Evolutionary conservation across 1,140 invertebrate species (phyloP), one percentile per base, ranked within the genome.

Genomic region (Cydia amplana): DNA sequence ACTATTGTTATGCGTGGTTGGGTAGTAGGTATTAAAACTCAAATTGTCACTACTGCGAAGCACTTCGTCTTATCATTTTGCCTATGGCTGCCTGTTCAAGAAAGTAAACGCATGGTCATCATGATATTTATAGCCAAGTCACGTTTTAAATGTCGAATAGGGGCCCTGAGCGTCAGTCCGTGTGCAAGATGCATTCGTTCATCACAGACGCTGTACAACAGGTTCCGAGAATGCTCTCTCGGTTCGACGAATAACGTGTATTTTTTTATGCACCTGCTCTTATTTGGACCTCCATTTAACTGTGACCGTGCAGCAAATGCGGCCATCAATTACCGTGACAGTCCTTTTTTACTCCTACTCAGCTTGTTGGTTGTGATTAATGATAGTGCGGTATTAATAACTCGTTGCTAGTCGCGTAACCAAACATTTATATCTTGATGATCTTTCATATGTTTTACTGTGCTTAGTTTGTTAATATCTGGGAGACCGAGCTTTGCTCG

Each of bases 321-420:
- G 75, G 80, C 84, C 84, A 89, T 89, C 87, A 91, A 87, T 91
- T 88, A 86, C 79, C 78, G 78, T 84, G 86, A 85, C 87, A 85
- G 80, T 77, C 75, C 74, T 75, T 80, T 86, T 83, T 86, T 85
- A 74, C 73, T 82, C 46, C 74, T 51, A 73, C 20, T 64, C 74
- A 51, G 51, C 64, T 78, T 75, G 51, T 75, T 78, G 28, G 67
- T 55, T 75, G 60, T 63, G 70, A 76, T 76, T 73, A 76, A 76
- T 76, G 49, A 23, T 49, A 32, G 65, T 43, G 65, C 65, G 32
- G 20, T 70, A 70, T 70, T 70, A 70, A 70, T 70, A 70, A 32
- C n/a, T 70, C 32, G 65, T 70, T 70, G 65, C 65, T 70, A 36
- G 65, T n/a, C 65, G 55, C 55, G 18, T 60, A 23, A 10, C 55